phyloP scores from a whole-genome alignment of 1,140 invertebrate species.

The Trypoxylus dichotomus region DNA sequence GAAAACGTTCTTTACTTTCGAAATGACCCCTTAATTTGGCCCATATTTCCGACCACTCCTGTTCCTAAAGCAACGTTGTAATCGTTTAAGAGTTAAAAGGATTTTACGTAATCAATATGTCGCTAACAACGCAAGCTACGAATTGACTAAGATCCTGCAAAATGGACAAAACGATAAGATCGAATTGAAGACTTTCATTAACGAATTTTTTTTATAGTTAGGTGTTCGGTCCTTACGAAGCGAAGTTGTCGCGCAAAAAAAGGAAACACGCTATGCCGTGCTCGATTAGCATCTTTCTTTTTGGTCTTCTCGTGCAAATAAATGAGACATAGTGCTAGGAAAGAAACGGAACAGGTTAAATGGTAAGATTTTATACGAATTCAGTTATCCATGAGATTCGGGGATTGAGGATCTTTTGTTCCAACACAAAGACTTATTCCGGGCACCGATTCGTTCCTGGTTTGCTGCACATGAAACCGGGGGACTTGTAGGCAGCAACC shows the following conservation, averaged over 20 bases:
- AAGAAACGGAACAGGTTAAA: conserved; percentile 23
- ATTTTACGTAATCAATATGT: no score
- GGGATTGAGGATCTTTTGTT: conserved; percentile 24
- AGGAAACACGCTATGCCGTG: not conserved
- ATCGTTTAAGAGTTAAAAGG: no score
- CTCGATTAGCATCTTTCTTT: not conserved
- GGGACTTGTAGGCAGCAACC: not conserved
- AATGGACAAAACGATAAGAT: not conserved
- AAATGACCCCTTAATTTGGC: no score
- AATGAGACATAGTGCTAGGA: not conserved
- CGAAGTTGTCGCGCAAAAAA: not conserved
- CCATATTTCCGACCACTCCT: no score
- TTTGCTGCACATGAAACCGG: conserved; percentile 1
- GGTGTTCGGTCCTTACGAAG: not conserved
- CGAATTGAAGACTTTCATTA: conserved; percentile 1
- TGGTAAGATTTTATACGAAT: conserved; percentile 28
- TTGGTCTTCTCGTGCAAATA: not conserved
- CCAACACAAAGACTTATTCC: conserved; percentile 28
- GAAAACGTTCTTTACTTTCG: no score
- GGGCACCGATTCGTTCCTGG: conserved; percentile 5
- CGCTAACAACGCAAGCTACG: not conserved
- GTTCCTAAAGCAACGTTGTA: no score
- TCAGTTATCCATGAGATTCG: conserved; percentile 28
- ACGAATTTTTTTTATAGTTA: not conserved
- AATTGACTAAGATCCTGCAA: not conserved